Evolutionary conservation across 2,888 invertebrate species (phyloP).

Genomic region (Lepidonotus clava): DNA sequence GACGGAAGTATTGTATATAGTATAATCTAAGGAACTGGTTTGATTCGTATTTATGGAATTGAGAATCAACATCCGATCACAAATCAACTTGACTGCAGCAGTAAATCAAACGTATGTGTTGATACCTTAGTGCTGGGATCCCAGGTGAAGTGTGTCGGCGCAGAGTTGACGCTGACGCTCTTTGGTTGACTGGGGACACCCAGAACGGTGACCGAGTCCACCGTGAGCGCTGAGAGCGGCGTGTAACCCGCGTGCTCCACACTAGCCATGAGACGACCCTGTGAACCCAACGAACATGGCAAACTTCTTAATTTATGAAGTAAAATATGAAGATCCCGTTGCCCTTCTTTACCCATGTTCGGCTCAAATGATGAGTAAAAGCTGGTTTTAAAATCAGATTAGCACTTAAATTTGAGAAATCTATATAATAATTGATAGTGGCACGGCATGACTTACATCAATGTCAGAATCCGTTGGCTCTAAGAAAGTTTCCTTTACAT

Average conservation of each 20-base stretch:
- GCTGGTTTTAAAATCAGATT: not conserved
- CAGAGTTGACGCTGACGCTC: not conserved
- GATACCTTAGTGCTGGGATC: not conserved
- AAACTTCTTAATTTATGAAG: not conserved
- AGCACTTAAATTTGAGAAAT: not conserved
- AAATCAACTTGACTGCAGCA: too few species aligned
- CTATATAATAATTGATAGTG: not conserved
- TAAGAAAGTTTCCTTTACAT: not conserved
- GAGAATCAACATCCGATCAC: too few species aligned
- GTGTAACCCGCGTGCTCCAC: not conserved
- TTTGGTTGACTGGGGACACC: not conserved
- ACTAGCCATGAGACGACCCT: not conserved
- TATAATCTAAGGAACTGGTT: too few species aligned
- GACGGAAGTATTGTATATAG: too few species aligned
- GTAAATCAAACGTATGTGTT: too few species aligned
- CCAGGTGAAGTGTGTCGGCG: not conserved
- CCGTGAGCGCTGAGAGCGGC: not conserved
- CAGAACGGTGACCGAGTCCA: conserved; percentile 1
- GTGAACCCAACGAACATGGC: not conserved
- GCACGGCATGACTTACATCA: not conserved
- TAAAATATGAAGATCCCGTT: too few species aligned
- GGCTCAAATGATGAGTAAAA: not conserved
- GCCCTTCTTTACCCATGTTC: too few species aligned
- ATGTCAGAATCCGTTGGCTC: not conserved
- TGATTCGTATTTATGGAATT: too few species aligned